Percentiles rank a stretch among this genome's conserved stretches.
Conservation (phyloP, 1,140 invertebrate genomes). For the Cheumatopsyche charites region DNA sequence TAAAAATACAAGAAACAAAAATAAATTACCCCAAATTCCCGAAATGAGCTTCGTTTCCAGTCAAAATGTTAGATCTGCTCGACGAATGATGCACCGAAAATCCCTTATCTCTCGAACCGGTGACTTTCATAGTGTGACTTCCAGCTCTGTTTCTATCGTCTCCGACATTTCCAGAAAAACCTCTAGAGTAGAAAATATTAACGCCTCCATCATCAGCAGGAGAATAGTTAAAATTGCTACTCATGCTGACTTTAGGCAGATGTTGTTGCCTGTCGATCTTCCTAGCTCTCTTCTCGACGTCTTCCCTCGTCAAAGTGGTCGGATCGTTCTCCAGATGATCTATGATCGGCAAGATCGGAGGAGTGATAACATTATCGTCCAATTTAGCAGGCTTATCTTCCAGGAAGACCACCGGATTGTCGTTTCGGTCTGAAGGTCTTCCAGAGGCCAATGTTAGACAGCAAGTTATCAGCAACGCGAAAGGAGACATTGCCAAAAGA, state of each 20-base stretch:
- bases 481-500: not conserved
- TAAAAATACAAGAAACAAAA: not conserved
- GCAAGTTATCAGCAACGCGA: not conserved
- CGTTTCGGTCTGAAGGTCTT: too few species aligned
- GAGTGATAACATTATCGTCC: constrained; percentile 31
- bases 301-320: constrained; percentile 40
- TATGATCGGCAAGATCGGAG: constrained; percentile 40
- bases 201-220: constrained; percentile 35
- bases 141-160: constrained; percentile 28
- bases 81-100: constrained; percentile 42
- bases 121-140: constrained; percentile 39
- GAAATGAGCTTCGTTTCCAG: constrained; percentile 26
- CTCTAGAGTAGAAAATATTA: constrained; percentile 34
- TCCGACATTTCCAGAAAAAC: constrained; percentile 30
- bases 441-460: too few species aligned
- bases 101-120: constrained; percentile 14
- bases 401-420: constrained; percentile 28
- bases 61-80: constrained; percentile 42
- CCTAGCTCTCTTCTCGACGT: constrained; percentile 29
- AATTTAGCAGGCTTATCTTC: constrained; percentile 31
- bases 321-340: constrained; percentile 46
- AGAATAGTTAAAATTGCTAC: constrained; percentile 17
- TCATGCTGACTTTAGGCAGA: constrained; percentile 34
- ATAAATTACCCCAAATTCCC: constrained; percentile 32
- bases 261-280: not conserved